Percentiles rank a stretch among this genome's conserved stretches.
Conservation (phyloP, 2,113 vertebrate genomes). For the Euleptes europaea region DNA sequence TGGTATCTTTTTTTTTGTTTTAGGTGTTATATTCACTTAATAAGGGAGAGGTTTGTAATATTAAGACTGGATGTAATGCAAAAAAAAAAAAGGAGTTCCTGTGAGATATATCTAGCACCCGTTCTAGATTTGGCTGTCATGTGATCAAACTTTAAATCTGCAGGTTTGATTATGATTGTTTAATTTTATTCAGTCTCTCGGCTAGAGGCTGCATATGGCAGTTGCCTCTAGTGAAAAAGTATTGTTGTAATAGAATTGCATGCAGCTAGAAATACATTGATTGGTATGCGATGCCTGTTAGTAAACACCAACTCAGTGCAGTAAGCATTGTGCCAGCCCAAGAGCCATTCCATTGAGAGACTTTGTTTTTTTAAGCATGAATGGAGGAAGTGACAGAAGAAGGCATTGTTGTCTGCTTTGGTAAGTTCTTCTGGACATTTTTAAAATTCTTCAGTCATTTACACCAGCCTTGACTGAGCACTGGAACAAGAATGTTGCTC, state of each 20-base stretch:
- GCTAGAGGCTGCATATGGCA: background rate
- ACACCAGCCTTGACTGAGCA: background rate
- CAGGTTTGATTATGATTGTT: slow-evolving; percentile 16
- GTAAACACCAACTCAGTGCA: slow-evolving; percentile 7
- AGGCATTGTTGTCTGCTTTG: slow-evolving; percentile 30
- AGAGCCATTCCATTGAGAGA: slow-evolving; percentile 29
- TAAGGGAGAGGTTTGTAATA: slow-evolving; percentile 2
- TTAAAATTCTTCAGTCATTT: slow-evolving; percentile 14
- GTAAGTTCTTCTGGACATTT: slow-evolving; percentile 45
- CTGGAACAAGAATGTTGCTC: slow-evolving; percentile 1
- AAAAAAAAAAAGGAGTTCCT: slow-evolving; percentile 18
- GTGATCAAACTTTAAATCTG: slow-evolving; percentile 4
- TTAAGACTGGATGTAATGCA: background rate
- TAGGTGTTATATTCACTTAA: slow-evolving; percentile 1
- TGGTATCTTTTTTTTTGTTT: background rate
- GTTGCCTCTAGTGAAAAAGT: background rate
- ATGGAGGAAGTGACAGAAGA: slow-evolving; percentile 45
- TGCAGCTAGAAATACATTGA: slow-evolving; percentile 19
- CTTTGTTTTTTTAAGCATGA: slow-evolving; percentile 35
- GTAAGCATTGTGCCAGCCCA: background rate
- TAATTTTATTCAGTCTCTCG: background rate
- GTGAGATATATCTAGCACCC: background rate
- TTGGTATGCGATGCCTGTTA: slow-evolving; percentile 7
- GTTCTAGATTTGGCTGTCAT: slow-evolving; percentile 3
- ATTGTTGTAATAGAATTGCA: slow-evolving; percentile 7